These are phyloP conservation scores for Todiramphus saurophagus DNA, from an alignment of 2,113 vertebrate species.

Conservation along the genomic window DNA sequence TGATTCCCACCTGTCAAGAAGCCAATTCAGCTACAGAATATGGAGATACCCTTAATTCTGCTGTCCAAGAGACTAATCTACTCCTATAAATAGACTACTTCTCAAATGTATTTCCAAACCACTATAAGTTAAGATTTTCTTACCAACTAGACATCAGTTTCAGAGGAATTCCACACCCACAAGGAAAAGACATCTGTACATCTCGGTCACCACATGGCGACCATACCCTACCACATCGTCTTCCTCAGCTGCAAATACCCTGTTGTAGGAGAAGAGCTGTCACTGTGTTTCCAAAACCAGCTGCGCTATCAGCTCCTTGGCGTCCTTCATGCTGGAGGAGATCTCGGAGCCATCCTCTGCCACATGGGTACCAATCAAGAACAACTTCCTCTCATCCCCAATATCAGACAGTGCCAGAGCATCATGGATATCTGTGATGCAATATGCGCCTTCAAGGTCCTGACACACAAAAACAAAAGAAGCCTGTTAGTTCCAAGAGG, in stretches of 20 bases:
- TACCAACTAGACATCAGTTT: slow-evolving; percentile 7
- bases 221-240: background rate
- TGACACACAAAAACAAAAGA: slow-evolving; percentile 58
- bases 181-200: background rate
- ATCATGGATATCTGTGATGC: slow-evolving; percentile 89
- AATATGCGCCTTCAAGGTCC: slow-evolving; percentile 85
- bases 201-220: slow-evolving; percentile 12
- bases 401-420: slow-evolving; percentile 82
- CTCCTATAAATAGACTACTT: slow-evolving; percentile 7
- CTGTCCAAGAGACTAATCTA: background rate
- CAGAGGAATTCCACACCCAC: background rate
- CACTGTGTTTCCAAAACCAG: slow-evolving; percentile 75
- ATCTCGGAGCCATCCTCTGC: slow-evolving; percentile 75
- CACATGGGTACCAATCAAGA: slow-evolving; percentile 86
- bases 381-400: slow-evolving; percentile 85
- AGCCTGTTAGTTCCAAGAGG: background rate
- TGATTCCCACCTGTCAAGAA: background rate
- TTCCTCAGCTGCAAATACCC: background rate
- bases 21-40: background rate
- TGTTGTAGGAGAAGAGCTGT: background rate
- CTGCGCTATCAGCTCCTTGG: slow-evolving; percentile 85
- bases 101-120: slow-evolving; percentile 40
- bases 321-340: slow-evolving; percentile 83
- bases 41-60: background rate
- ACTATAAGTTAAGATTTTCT: slow-evolving; percentile 7